Conservation (phyloP, 2,888 invertebrate species). For the Loripinus fragilis region DNA sequence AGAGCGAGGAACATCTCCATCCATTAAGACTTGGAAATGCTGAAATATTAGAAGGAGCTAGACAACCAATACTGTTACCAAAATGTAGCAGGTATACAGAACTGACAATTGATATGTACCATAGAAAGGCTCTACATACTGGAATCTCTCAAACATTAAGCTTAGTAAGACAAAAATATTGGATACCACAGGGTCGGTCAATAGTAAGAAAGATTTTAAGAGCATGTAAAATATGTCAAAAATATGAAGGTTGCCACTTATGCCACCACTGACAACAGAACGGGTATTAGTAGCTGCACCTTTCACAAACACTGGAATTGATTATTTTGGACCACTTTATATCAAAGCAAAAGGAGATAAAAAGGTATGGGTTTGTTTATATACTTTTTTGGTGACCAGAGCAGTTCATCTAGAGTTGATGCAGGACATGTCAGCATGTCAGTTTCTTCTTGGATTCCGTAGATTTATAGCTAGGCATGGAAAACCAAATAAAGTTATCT, state of each 20-base stretch:
- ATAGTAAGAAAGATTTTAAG: not conserved
- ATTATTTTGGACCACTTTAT: too few species aligned
- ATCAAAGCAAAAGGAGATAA: too few species aligned
- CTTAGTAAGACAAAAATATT: not conserved
- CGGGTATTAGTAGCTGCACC: too few species aligned
- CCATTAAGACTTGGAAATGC: not conserved
- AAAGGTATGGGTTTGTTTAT: too few species aligned
- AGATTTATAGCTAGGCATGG: too few species aligned
- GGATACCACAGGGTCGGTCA: slow-evolving; percentile 2
- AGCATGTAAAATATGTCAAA: not conserved
- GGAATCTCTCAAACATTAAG: not conserved
- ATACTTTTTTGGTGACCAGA: too few species aligned
- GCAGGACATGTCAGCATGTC: too few species aligned
- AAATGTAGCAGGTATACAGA: not conserved
- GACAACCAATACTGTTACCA: not conserved
- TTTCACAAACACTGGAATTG: too few species aligned
- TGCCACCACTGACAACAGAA: not conserved
- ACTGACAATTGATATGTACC: not conserved
- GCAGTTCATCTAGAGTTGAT: too few species aligned
- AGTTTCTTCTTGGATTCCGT: too few species aligned
- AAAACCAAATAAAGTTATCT: too few species aligned
- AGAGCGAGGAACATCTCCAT: too few species aligned
- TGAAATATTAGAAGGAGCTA: not conserved
- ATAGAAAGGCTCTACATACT: not conserved
- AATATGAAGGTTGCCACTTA: not conserved